Conservation (phyloP, 2,888 invertebrate genomes). For the Osedax frankpressi region DNA sequence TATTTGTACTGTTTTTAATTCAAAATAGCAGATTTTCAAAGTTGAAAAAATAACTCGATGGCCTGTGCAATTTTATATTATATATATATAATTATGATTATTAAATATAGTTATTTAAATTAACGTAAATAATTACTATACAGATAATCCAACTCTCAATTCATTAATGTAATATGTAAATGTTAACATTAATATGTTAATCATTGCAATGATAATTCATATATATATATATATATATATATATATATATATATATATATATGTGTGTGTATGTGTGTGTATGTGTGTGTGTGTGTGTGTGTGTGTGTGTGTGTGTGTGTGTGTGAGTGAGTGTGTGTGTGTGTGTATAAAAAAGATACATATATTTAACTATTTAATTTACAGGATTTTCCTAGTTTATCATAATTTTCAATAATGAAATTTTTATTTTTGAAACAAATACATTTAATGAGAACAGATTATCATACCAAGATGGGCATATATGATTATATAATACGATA, state of each 20-base stretch:
- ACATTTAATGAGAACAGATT: background rate
- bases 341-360: too few relatives aligned
- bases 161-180: background rate
- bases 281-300: background rate
- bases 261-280: background rate
- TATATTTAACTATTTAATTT: too few relatives aligned
- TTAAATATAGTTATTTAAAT: too few relatives aligned
- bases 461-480: too few relatives aligned
- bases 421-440: background rate
- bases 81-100: too few relatives aligned
- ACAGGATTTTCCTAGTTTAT: background rate
- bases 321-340: background rate
- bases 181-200: too few relatives aligned
- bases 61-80: too few relatives aligned
- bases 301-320: background rate
- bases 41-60: too few relatives aligned
- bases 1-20: too few relatives aligned
- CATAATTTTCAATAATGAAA: background rate
- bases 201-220: background rate
- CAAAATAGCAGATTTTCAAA: too few relatives aligned
- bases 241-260: background rate
- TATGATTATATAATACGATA: too few relatives aligned
- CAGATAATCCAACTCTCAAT: background rate
- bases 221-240: background rate
- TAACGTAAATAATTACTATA: too few relatives aligned